Base-by-base conservation (phyloP, 2,797 vertebrate genomes). In the Pampus argenteus region DNA sequence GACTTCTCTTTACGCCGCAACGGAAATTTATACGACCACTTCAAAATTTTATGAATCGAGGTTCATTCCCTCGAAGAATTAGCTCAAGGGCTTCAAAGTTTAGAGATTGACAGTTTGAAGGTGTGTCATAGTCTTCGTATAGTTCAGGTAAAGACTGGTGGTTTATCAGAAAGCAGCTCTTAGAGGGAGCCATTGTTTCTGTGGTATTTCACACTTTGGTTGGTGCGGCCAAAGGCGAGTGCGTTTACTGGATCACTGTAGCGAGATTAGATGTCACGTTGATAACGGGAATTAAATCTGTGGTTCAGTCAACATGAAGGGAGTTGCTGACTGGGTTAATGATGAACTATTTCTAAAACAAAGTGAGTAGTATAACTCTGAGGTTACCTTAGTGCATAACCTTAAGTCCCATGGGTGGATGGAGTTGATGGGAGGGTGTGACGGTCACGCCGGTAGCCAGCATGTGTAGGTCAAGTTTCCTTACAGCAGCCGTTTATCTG, bases 301-400 rank as follows among this genome's bases (percentile, higher is more conserved):
- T n/a, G 18, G 1, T 34, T 76, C 15, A 15, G 45, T 71, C 48
- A 58, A 56, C 66, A 40, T 44, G 56, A 55, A 31, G 9, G 29
- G 40, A 62, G 34, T 31, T 26, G 22, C 54, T 56, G 7, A 63
- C 63, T 72, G 31, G 60, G 84, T 89, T 87, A 89, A 89, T 89
- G 34, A 83, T 79, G 44, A 86, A 88, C 86, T 64, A 4, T 64
- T 52, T 9, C 29, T 44, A 45, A 58, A 75, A 73, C 67, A 68
- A 68, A 65, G 47, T 25, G 38, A 72, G 28, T 15, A 1, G 36
- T 56, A 55, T 72, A 73, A 54, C 48, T 63, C 9, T 17, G 71
- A 83, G 68, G 84, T 90, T 74, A 77, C 81, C 81, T 87, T 67
- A 28, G 73, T 55, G 77, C 23, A 85, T 71, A 85, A 79, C 74